These are phyloP conservation scores for Oceanites oceanicus DNA, from an alignment of 2,113 vertebrate genomes.

Conservation along the genomic window DNA sequence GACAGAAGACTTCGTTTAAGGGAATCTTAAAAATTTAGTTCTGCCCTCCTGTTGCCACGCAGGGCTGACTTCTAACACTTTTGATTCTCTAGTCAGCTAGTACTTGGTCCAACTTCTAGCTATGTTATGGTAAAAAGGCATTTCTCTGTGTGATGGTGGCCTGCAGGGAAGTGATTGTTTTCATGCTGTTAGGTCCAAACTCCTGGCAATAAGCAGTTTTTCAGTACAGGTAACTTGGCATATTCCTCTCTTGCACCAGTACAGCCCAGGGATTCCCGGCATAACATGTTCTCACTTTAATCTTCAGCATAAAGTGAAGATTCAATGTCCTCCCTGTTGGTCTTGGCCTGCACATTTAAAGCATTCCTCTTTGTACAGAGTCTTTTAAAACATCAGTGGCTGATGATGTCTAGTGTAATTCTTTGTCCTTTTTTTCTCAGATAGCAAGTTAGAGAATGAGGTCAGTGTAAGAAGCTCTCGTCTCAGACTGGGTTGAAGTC, in stretches of 20 bases:
- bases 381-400: neutral
- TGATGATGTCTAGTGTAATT: neutral
- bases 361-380: neutral
- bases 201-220: neutral
- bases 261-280: neutral
- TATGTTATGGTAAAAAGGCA: neutral
- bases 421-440: neutral
- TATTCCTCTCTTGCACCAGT: neutral
- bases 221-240: neutral
- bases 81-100: neutral
- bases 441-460: neutral
- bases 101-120: neutral
- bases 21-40: neutral
- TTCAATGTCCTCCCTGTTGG: neutral
- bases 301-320: neutral
- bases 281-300: neutral
- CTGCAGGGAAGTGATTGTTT: conserved; percentile 5
- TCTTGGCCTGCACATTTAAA: neutral
- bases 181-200: neutral
- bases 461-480: neutral
- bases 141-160: neutral
- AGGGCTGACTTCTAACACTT: neutral
- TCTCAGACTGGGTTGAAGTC: neutral
- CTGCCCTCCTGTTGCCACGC: neutral
- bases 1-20: neutral